Evolutionary conservation across 2,113 vertebrate genomes (phyloP).

Genomic region (Spilogale gracilis): DNA sequence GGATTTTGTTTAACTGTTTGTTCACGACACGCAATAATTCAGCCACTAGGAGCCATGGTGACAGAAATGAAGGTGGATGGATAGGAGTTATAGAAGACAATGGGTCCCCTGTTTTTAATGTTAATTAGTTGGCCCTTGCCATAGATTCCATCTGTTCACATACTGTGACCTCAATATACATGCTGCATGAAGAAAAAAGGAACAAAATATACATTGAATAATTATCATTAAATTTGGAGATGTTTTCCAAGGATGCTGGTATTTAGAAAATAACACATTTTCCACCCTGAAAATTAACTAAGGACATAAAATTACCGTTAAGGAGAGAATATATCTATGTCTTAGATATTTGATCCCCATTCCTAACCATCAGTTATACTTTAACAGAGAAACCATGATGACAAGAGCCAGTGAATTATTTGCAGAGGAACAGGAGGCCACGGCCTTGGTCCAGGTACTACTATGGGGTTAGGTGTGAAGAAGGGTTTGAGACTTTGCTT

Average conservation of each 20-base stretch:
- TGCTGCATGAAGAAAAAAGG: conserved; percentile 7
- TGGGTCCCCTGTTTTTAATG: conserved; percentile 73
- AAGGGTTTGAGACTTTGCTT: neutral
- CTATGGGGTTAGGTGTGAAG: neutral
- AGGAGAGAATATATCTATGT: neutral
- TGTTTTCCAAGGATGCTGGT: neutral
- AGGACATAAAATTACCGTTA: neutral
- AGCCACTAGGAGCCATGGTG: conserved; percentile 61
- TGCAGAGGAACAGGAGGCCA: neutral
- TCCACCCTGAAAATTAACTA: conserved; percentile 14
- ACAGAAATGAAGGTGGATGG: conserved; percentile 77
- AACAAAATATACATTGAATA: conserved; percentile 13
- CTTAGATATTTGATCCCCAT: neutral
- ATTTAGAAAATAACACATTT: neutral
- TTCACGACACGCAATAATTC: conserved; percentile 39
- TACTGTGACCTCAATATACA: conserved; percentile 69
- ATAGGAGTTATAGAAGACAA: conserved; percentile 74
- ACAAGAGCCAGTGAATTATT: neutral
- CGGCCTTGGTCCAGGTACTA: neutral
- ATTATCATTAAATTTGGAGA: neutral
- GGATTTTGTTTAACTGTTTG: conserved; percentile 10
- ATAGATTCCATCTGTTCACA: conserved; percentile 81
- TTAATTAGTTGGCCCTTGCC: conserved; percentile 71
- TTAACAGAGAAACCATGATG: neutral
- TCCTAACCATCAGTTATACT: neutral